Evolutionary conservation across 2,113 vertebrate species (phyloP).

Genomic region (Osmerus eperlanus): DNA sequence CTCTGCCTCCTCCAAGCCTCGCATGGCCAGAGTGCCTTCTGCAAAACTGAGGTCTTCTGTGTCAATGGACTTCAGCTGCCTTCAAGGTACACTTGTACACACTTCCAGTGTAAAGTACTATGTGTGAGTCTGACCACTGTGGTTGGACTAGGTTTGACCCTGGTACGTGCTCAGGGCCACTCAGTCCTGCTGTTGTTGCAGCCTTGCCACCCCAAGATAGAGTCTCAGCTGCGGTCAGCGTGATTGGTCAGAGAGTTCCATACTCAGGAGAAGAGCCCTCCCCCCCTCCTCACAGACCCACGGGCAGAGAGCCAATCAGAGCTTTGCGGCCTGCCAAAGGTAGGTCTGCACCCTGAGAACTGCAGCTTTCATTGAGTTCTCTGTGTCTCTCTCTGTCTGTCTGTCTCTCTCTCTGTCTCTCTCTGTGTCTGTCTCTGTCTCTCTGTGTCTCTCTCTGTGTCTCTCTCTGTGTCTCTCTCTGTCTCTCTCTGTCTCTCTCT

Average conservation of each 20-base stretch:
- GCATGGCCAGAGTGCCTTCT: slow-evolving; percentile 64
- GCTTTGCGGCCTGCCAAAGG: slow-evolving; percentile 75
- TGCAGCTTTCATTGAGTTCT: neutral
- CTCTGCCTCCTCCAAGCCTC: slow-evolving; percentile 70
- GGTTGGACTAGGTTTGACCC: neutral
- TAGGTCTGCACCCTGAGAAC: slow-evolving; percentile 46
- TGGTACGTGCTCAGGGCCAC: neutral
- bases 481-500: no score
- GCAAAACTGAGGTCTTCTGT: slow-evolving; percentile 60
- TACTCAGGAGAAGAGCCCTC: slow-evolving; percentile 66
- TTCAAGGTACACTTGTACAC: slow-evolving; percentile 69
- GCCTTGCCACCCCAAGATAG: slow-evolving; percentile 59
- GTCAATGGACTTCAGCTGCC: slow-evolving; percentile 60
- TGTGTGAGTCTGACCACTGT: neutral
- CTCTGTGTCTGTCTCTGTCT: neutral
- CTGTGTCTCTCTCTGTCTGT: neutral
- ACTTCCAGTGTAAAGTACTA: neutral
- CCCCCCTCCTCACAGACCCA: slow-evolving; percentile 51
- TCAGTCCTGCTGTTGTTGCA: slow-evolving; percentile 21
- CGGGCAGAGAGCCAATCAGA: slow-evolving; percentile 67
- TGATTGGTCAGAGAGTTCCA: slow-evolving; percentile 74
- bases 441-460: neutral
- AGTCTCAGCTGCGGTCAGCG: slow-evolving; percentile 60
- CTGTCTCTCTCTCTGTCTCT: no score
- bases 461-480: neutral